Evolutionary conservation across 2,113 vertebrate genomes (phyloP), one percentile per base, ranked within the genome.

Genomic region (Festucalex cinctus): DNA sequence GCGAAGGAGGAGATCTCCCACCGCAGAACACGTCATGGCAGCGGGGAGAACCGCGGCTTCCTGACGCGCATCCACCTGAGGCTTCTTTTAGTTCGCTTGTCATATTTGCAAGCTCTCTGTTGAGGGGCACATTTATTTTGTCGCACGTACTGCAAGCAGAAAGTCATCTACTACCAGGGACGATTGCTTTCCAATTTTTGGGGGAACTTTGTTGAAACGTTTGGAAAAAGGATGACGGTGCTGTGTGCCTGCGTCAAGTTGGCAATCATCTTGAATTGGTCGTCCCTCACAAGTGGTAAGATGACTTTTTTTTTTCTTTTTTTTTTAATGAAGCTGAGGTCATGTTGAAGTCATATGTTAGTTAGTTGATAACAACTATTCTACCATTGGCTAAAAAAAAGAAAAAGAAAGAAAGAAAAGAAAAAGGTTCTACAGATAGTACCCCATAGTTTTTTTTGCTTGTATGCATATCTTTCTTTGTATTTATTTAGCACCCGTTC

Each of bases 251-350:
- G 74, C 51, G 60, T 84, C 63, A 76, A 57, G 39, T n/a, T 78
- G 65, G 43, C 76, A 51, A 20, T 88, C 63, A 64, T 92, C 36
- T 62, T 87, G 68, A 76, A 74, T 39, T 78, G 63, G 64, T 75
- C 82, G 14, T 76, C 80, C 3, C 49, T 75, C 37, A 66, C 77
- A 22, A 49, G 71, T 28, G 92, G 92, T 92, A 85, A 91, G 90
- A 71, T 32, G 2, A 4, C 28, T 32, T 32, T 32, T 32, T 32
- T 32, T 32, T 32, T 32, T 32, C 2, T 32, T 2, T 32, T 5
- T 63, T 63, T 59, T 68, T 73, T 41, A 37, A 65, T 44, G 8
- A 6, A 44, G 9, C 6, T 8, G 48, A 32, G 28, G 49, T 56
- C 22, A 5, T 12, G 2, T 2, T n/a, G 10, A 56, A 54, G 3